phyloP scores from a whole-genome alignment of 2,113 vertebrate species.

The human region GRCh38 chr2:40716001-40716500 shows the following conservation, averaged over 20 bases:
- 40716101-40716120: neutral
- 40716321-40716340: neutral
- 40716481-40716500: neutral
- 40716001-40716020: neutral
- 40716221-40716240: neutral
- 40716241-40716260: neutral
- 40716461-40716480: neutral
- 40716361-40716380: neutral
- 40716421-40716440: neutral
- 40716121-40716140: neutral
- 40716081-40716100: neutral
- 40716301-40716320: neutral
- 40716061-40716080: neutral
- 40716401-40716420: neutral
- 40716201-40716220: neutral
- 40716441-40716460: neutral
- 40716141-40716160: neutral
- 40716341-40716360: neutral
- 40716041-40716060: neutral
- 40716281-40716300: neutral
- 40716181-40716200: neutral
- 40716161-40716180: neutral
- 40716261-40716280: neutral
- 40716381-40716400: neutral
- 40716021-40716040: neutral